A percentile compares a stretch with the other conserved stretches of the same genome.
Conservation (phyloP, 2,113 vertebrate genomes). For the Chaetura pelagica region DNA sequence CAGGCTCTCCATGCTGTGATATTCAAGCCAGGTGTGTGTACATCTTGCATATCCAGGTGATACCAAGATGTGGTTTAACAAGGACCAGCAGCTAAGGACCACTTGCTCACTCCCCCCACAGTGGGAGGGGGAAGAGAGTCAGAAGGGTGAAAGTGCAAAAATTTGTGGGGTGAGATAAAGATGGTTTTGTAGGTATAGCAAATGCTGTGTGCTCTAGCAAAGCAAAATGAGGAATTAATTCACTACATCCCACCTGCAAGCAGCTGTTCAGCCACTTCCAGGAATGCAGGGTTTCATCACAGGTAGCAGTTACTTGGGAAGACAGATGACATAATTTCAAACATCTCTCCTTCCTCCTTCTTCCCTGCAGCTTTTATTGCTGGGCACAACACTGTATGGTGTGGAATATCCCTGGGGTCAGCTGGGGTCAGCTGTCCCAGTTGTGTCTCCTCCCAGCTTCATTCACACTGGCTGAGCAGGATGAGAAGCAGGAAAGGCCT, state of each 20-base stretch:
- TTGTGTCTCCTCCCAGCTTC: not conserved
- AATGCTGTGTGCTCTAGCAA: not conserved
- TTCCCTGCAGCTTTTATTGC: not conserved
- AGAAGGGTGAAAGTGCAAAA: not conserved
- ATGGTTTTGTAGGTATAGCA: not conserved
- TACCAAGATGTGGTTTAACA: not conserved
- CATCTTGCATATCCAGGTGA: not conserved
- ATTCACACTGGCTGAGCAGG: not conserved
- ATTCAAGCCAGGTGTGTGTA: not conserved
- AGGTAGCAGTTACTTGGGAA: fast-evolving
- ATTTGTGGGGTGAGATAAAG: not conserved
- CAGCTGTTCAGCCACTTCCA: not conserved
- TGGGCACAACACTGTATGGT: not conserved
- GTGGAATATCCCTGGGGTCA: not conserved
- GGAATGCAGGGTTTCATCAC: not conserved
- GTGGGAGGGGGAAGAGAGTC: not conserved
- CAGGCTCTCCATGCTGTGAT: not conserved
- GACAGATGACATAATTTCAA: not conserved
- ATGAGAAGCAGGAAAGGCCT: not conserved
- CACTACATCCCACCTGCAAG: not conserved
- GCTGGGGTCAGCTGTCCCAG: not conserved
- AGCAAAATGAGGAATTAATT: not conserved
- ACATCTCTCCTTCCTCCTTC: not conserved
- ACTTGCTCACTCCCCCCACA: not conserved
- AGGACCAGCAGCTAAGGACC: not conserved